A percentile compares a stretch with the other conserved stretches of the same genome.
phyloP scores from a whole-genome alignment of 2,797 vertebrate species.

The Thunnus albacares region DNA sequence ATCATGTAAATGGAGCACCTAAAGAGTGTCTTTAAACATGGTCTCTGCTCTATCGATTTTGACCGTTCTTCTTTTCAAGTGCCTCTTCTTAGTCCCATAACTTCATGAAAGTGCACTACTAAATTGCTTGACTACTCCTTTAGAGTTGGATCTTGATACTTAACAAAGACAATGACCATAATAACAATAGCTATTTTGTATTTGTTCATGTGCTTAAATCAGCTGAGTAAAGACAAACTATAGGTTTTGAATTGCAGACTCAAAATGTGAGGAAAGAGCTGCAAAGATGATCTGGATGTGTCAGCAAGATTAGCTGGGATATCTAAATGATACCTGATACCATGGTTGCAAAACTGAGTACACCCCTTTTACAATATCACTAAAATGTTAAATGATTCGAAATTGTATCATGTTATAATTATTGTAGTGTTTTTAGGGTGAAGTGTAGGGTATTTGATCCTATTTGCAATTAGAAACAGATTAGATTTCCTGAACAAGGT shows the following conservation, averaged over 20 bases:
- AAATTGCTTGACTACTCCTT: neutral
- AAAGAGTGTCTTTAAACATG: too few relatives aligned
- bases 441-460: too few relatives aligned
- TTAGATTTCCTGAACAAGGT: too few relatives aligned
- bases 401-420: too few relatives aligned
- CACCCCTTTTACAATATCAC: too few relatives aligned
- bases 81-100: too few relatives aligned
- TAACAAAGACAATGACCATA: neutral
- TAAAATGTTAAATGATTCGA: too few relatives aligned
- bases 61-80: neutral
- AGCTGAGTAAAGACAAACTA: neutral
- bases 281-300: neutral
- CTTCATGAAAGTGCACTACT: neutral
- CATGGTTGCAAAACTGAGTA: neutral
- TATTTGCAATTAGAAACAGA: too few relatives aligned
- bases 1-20: neutral
- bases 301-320: neutral
- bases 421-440: too few relatives aligned
- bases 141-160: too few relatives aligned
- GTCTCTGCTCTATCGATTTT: neutral
- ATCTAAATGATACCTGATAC: constrained; percentile 11
- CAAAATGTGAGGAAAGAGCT: neutral
- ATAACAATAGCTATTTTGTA: neutral
- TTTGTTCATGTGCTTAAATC: neutral
- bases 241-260: neutral